These are phyloP conservation scores for Lagopus leucura DNA, from an alignment of 2,113 vertebrate species.

Conservation along the genomic window DNA sequence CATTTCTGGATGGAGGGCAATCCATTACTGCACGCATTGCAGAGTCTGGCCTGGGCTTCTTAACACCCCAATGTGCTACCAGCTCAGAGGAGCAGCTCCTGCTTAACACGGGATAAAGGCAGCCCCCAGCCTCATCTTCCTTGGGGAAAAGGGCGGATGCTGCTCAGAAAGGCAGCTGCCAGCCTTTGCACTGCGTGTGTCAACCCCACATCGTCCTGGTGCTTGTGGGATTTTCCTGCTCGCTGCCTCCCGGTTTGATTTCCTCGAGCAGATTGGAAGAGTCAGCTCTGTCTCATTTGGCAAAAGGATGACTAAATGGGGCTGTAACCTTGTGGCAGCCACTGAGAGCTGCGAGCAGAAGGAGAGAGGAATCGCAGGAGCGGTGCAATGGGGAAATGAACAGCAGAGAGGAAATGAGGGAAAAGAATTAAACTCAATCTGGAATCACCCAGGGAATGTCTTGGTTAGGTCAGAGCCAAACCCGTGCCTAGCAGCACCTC, in stretches of 20 bases:
- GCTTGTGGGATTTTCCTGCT: not conserved
- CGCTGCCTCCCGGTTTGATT: not conserved
- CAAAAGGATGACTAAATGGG: not conserved
- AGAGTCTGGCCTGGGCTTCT: slow-evolving; percentile 11
- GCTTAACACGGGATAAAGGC: not conserved
- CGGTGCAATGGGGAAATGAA: not conserved
- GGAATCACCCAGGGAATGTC: not conserved
- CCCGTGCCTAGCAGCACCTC: rapidly evolving
- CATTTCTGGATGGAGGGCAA: slow-evolving; percentile 70
- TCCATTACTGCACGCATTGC: slow-evolving; percentile 64
- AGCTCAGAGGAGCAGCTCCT: not conserved
- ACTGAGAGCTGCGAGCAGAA: not conserved
- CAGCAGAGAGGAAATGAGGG: not conserved
- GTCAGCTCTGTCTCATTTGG: not conserved
- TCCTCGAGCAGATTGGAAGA: slow-evolving; percentile 30
- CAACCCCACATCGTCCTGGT: not conserved
- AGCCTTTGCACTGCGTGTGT: slow-evolving; percentile 16
- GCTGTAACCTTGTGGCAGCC: not conserved
- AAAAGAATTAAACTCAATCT: rapidly evolving
- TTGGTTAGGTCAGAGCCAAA: not conserved
- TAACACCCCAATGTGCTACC: not conserved
- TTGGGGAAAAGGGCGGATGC: not conserved
- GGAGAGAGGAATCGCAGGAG: not conserved
- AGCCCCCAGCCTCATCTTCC: not conserved
- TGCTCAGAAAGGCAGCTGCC: not conserved